Base-by-base conservation (phyloP, 2,113 vertebrate genomes). In the Rhineura floridana region DNA sequence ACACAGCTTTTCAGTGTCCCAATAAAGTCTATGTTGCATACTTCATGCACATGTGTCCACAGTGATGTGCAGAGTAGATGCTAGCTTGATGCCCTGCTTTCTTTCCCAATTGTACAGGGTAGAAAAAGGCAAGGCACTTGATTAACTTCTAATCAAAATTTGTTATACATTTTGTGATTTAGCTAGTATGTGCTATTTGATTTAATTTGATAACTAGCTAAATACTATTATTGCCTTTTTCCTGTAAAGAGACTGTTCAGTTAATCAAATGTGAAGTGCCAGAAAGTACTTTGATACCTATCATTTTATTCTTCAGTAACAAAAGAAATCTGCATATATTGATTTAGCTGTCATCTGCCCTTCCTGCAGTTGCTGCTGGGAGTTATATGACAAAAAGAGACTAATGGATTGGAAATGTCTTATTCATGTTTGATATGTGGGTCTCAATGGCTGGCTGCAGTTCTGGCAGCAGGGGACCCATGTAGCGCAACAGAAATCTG, bases 241-340 rank as follows among this genome's bases (percentile, higher is more conserved):
- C 23, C 69, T 55, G 13, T 44, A 75, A 59, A 75, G 50, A 85
- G 50, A 63, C 73, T 46, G 19, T 48, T 77, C 72, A 86, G 36
- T 59, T 75, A 85, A 59, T 75, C 50, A 85, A 85, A 75, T 30
- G 50, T 62, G 62, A 84, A 75, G n/a, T 84, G 83, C 48, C 50
- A 5, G 70, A 75, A 85, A 85, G 52, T 59, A 59, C 70, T 75
- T 69, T 42, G 52, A 84, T 73, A 59, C 48, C 83, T 75, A 59
- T 59, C 36, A 59, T 85, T 85, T 85, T 85, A 42, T 85, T 59
- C 83, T 85, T 73, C 65, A 11, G 70, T 17, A 75, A 75, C 69
- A 85, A 85, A 85, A 42, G 69, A 55, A 73, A 84, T 84, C 69
- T 84, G 42, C 67, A 73, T 84, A 84, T 73, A 84, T 73, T 84